Conservation (phyloP, 1,140 invertebrate species). For the Calosoma granatense region DNA sequence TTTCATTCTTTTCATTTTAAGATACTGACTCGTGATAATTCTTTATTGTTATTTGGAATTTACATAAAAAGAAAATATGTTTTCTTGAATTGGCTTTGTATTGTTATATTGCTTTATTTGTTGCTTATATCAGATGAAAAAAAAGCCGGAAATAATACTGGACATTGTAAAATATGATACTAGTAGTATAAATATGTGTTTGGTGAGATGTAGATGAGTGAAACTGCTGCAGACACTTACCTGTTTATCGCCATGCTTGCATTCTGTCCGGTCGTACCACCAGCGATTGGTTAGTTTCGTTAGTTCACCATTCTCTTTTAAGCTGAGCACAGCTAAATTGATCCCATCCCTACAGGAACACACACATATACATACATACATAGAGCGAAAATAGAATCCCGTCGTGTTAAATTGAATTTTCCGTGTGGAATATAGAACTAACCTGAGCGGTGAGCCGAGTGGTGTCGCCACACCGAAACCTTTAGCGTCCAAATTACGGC, state of each 20-base stretch:
- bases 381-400: slow-evolving; percentile 8
- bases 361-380: slow-evolving; percentile 15
- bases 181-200: no score
- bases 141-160: no score
- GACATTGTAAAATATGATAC: no score
- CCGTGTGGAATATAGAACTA: slow-evolving; percentile 24
- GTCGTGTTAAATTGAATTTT: background rate
- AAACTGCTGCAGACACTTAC: no score
- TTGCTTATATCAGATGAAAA: no score
- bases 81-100: no score
- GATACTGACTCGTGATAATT: no score
- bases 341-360: slow-evolving; percentile 63
- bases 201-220: no score
- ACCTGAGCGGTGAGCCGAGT: slow-evolving; percentile 82
- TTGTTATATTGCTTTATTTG: no score
- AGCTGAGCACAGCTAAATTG: slow-evolving; percentile 80
- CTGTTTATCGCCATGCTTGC: slow-evolving; percentile 58
- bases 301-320: slow-evolving; percentile 89
- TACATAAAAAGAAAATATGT: no score
- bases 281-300: slow-evolving; percentile 86
- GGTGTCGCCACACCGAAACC: slow-evolving; percentile 91
- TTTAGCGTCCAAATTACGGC: slow-evolving; percentile 83
- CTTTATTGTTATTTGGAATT: no score
- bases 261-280: slow-evolving; percentile 83
- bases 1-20: no score